A percentile compares a stretch with the other conserved stretches of the same genome.
phyloP scores from a whole-genome alignment of 2,113 vertebrate species.

The Tachysurus vachellii region DNA sequence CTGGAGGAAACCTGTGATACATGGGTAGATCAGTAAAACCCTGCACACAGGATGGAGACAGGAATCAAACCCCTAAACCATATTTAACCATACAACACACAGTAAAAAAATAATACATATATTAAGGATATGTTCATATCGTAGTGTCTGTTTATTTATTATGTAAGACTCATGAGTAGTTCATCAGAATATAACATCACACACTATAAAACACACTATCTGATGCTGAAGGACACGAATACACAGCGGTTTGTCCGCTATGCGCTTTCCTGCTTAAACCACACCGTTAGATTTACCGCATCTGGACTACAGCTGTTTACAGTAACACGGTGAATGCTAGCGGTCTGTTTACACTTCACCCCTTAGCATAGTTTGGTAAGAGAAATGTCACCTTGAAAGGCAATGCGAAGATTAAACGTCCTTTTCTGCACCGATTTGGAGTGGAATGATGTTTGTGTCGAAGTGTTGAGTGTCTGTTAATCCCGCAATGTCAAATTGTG shows the following conservation, averaged over 20 bases:
- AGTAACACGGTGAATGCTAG: neutral
- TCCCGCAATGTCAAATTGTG: conserved; percentile 63
- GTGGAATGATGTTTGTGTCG: conserved; percentile 34
- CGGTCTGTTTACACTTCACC: neutral
- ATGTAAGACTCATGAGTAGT: neutral
- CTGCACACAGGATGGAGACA: too few relatives aligned
- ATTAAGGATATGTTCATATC: neutral
- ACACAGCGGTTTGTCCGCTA: neutral
- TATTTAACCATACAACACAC: neutral
- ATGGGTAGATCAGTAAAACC: too few relatives aligned
- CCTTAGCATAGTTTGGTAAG: neutral
- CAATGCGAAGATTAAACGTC: conserved; percentile 8
- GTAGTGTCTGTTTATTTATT: neutral
- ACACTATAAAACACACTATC: neutral
- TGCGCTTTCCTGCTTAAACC: neutral
- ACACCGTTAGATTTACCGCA: neutral
- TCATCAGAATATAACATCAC: neutral
- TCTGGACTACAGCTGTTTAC: neutral
- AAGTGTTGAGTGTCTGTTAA: conserved; percentile 52
- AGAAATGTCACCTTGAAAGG: conserved; percentile 40
- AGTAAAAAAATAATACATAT: neutral
- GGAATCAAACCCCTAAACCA: neutral
- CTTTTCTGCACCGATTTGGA: conserved; percentile 27
- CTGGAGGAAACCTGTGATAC: too few relatives aligned
- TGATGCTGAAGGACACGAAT: neutral